Conservation (phyloP, 2,797 vertebrate species). For the Ctenopoma multispine region DNA sequence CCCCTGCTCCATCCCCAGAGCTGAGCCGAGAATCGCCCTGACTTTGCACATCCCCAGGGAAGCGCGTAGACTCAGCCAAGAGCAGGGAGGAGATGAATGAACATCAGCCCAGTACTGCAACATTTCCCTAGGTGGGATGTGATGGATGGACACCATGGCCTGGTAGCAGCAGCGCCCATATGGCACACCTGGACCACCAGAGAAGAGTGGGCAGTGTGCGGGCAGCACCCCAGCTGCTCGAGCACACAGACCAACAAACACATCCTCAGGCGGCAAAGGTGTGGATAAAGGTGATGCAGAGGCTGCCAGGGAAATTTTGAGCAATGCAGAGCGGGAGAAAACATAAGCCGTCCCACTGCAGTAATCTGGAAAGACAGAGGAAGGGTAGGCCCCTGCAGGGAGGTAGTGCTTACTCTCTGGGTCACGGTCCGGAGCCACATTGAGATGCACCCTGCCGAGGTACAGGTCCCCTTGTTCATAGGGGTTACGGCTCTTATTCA, state of each 20-base stretch:
- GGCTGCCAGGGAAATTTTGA: conserved; percentile 82
- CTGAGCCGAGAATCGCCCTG: conserved; percentile 73
- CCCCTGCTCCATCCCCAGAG: conserved; percentile 65
- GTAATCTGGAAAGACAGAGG: conserved; percentile 87
- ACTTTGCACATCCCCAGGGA: conserved; percentile 87
- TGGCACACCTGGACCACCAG: conserved; percentile 85
- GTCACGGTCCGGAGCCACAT: conserved; percentile 81
- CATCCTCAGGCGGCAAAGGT: conserved; percentile 87
- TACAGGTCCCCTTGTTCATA: conserved; percentile 83
- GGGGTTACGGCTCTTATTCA: conserved; percentile 74
- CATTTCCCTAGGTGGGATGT: conserved; percentile 84
- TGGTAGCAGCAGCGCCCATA: conserved; percentile 89
- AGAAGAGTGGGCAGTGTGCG: conserved; percentile 85
- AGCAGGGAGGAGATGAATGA: conserved; percentile 77
- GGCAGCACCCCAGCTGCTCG: conserved; percentile 85
- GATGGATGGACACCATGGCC: conserved; percentile 88
- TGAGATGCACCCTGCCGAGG: conserved; percentile 88
- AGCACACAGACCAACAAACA: conserved; percentile 89
- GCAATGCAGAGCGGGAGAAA: conserved; percentile 84
- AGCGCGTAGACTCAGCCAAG: conserved; percentile 77
- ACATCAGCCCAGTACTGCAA: conserved; percentile 82
- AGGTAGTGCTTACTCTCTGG: conserved; percentile 83
- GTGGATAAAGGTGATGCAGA: conserved; percentile 67
- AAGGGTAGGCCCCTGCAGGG: conserved; percentile 76
- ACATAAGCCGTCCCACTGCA: conserved; percentile 92